phyloP scores from a whole-genome alignment of 2,113 vertebrate genomes.

The Petroica traversi region DNA sequence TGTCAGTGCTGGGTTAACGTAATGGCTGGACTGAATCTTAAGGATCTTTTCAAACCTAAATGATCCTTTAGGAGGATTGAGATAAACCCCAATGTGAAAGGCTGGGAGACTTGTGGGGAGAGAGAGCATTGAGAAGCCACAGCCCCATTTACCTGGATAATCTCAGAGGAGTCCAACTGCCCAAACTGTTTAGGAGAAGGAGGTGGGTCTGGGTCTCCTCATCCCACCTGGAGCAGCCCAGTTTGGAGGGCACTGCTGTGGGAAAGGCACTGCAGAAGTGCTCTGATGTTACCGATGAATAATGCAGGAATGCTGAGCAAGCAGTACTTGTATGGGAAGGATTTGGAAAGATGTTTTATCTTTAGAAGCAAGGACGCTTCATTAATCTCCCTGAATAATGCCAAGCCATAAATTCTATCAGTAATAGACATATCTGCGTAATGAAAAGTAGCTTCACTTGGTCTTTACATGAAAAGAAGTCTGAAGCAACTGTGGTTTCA shows the following conservation, averaged over 20 bases:
- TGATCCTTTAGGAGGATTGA: not conserved
- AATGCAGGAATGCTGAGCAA: slow-evolving; percentile 10
- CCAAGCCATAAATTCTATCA: slow-evolving; percentile 5
- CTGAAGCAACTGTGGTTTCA: not conserved
- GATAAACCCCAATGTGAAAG: not conserved
- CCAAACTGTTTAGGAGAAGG: not conserved
- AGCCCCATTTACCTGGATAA: not conserved
- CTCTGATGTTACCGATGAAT: not conserved
- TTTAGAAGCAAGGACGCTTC: slow-evolving; percentile 8
- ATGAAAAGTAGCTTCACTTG: slow-evolving; percentile 17
- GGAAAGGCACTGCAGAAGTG: not conserved
- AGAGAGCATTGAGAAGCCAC: not conserved
- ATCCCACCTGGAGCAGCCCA: not conserved
- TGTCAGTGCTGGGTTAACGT: not conserved
- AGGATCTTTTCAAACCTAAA: not conserved
- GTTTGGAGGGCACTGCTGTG: not conserved
- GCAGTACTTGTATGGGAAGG: not conserved
- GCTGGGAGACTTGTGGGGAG: not conserved
- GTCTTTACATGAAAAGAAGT: not conserved
- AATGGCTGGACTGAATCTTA: not conserved
- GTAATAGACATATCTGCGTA: not conserved
- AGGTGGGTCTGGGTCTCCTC: not conserved
- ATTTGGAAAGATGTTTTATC: slow-evolving; percentile 2
- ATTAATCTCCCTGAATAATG: slow-evolving; percentile 17
- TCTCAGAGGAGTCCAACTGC: not conserved